Evolutionary conservation across 2,797 vertebrate genomes (phyloP), one percentile per base, ranked within the genome.

Genomic region (Sparus aurata): DNA sequence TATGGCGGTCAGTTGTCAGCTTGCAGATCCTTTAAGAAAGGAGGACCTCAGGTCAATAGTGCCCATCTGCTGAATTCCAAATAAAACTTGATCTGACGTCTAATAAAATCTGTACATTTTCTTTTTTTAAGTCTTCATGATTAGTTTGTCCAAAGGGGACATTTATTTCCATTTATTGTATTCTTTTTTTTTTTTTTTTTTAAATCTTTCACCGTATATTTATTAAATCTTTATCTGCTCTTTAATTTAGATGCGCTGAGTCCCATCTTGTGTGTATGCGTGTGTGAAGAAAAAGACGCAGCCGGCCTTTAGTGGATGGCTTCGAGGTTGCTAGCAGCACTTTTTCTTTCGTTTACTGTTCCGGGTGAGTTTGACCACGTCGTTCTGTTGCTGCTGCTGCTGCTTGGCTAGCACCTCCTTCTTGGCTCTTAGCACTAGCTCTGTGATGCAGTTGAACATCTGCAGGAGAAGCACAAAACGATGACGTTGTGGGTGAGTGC

Each of bases 361-460:
- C 96, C 97, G 97, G 86, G 93, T 96, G 93, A 99, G 97, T 96
- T 98, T 98, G 93, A 99, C 96, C 95, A 99, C 98, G 20, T 99
- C 98, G 15, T 98, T 98, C 95, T 98, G 97, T 95, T 99, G 98
- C 79, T 98, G 98, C 93, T 98, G 98, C 91, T 99, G 98, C 93
- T 99, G 98, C 86, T 98, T 98, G 47, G 98, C 98, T 58, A 98
- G 71, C 85, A 98, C 98, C 88, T 99, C 98, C 94, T 99, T 99
- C 96, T 99, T 99, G 77, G 97, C 97, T 93, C 96, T 95, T 77
- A 99, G 96, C 86, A 99, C 98, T 73, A 99, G 94, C 95, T 99
- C 98, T 49, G 98, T 99, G 96, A 99, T 99, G 95, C 97, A 98
- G 94, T 98, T 99, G 95, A 99, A 99, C 98, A 99, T 99, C 98